Evolutionary conservation across 2,113 vertebrate species (phyloP).

Genomic region (Hyperopisus bebe): DNA sequence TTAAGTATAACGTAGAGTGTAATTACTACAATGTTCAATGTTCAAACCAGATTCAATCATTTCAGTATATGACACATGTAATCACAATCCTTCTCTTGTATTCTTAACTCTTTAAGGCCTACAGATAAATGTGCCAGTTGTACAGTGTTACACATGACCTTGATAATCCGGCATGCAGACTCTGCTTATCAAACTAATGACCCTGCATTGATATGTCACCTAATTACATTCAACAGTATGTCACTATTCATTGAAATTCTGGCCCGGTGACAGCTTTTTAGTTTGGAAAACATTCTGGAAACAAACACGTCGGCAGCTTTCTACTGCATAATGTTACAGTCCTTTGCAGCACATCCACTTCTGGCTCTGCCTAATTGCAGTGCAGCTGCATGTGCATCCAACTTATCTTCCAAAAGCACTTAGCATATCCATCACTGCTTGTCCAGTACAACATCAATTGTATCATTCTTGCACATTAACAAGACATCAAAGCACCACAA

Average conservation of each 20-base stretch:
- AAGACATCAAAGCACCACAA: background rate
- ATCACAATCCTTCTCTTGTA: background rate
- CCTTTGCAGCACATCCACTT: background rate
- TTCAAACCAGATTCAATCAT: background rate
- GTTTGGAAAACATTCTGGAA: background rate
- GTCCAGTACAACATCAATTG: background rate
- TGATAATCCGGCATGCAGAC: background rate
- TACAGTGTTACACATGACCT: background rate
- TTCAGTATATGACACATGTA: background rate
- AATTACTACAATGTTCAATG: background rate
- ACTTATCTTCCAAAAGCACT: background rate
- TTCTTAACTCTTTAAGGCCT: background rate
- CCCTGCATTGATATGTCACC: constrained; percentile 33
- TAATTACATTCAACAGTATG: constrained; percentile 35
- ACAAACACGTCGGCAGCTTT: background rate
- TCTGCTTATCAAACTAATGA: background rate
- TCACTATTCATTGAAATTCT: constrained; percentile 20
- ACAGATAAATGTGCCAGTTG: background rate
- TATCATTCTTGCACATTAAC: background rate
- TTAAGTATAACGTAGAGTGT: background rate
- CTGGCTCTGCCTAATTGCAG: background rate
- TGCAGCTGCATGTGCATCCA: background rate
- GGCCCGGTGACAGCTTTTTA: constrained; percentile 24
- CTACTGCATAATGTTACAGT: background rate
- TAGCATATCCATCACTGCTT: background rate